Evolutionary conservation across 1,140 invertebrate species (phyloP), one percentile per base, ranked within the genome.

Genomic region (Plodia interpunctella): DNA sequence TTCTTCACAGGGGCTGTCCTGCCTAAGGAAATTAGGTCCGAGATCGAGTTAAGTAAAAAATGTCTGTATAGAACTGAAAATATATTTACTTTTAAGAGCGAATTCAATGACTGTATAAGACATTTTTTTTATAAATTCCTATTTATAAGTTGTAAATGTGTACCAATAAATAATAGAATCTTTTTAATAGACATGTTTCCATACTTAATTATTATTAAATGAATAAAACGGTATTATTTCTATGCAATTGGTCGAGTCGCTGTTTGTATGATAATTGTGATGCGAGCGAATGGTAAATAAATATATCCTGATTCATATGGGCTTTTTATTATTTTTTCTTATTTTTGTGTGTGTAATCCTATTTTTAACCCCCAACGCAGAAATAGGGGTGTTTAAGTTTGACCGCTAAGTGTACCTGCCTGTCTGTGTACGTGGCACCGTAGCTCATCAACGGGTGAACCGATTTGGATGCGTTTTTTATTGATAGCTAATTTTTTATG

Each of bases 21-120:
- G 83, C 60, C 65, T 86, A 13, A 66, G 80, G 32, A 86, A 86
- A 55, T 66, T 83, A 13, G 83, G 80, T 4, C 78, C 80, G 0
- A 63, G 80, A 9, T 78, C 80, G 3, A 83, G 79, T 72, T 83
- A 85, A 74, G 63, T 15, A 38, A 13, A 59, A 53, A 17, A 51
- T 25, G 21, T 25, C 6, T 25, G 6, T 3, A 25, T 2, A 15
- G 11, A 55, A 50, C 6, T 49, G 52, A 49, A 54, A 20, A 51
- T 51, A 49, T 51, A 51, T 51, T 51, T 10, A 5, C 15, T 51
- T 51, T 51, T 51, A 20, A 51, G 49, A 10, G 18, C 6, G 15
- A 51, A 51, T 51, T 5, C 5, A 51, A 51, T 19, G 18, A 51
- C 20, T 51, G n/a, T 51, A 20, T 5, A 51, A 51, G 20, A 51